Evolutionary conservation across 2,113 vertebrate species (phyloP), one percentile per base, ranked within the genome.

Genomic region (Cyprinodon brontotheroides): DNA sequence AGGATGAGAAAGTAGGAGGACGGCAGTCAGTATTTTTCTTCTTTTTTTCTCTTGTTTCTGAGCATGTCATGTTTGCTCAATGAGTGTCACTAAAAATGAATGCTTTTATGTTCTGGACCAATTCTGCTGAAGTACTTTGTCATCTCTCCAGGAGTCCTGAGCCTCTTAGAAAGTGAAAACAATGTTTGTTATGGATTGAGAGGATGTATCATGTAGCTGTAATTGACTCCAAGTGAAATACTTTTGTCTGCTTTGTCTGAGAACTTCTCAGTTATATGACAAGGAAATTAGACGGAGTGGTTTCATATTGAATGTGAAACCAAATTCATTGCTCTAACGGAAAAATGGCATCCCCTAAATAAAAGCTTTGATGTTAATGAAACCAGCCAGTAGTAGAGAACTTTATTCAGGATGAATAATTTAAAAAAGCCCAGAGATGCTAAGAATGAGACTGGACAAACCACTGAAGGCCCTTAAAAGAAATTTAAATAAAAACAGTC

Each of bases 231-330:
- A 76, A 74, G 86, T 88, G 84, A 85, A 78, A 81, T 57, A 43
- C 80, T 72, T 82, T 91, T 86, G 73, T 86, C 68, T 75, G 72
- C 70, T 3, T 14, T 57, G 70, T 57, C 74, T 62, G 61, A 20
- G 68, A 77, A 78, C 76, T 77, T 62, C 74, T 81, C 78, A 83
- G 89, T 85, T 81, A 82, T 65, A 83, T 65, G 61, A 63, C 22
- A 43, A 61, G 67, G 72, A 72, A 85, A 92, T 91, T 68, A 83
- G 71, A n/a, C 37, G 61, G 81, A 86, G 79, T 79, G 70, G 81
- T 77, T 82, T 89, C 87, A 89, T 88, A 81, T 83, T 75, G 72
- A 82, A 87, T 87, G 81, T 79, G 83, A 81, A 89, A 84, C 78
- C 77, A 76, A 80, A 82, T 62, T 37, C 60, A 48, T 2, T 79